These are phyloP conservation scores for Rhagonycha fulva DNA, from an alignment of 2,888 invertebrate species.

Conservation along the genomic window DNA sequence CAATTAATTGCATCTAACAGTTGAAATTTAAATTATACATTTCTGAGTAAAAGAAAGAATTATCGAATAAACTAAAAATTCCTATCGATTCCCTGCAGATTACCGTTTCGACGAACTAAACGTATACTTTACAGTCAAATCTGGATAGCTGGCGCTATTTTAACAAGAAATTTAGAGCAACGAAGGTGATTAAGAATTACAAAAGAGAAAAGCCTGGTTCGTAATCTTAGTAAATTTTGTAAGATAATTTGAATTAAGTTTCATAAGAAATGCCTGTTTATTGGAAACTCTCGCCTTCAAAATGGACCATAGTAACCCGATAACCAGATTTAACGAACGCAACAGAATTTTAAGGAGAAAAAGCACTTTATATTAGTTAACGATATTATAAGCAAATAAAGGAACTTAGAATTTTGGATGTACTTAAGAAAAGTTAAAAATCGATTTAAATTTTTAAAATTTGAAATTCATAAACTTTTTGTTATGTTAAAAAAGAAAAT, in stretches of 20 bases:
- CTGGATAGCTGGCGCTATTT: not conserved
- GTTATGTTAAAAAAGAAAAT: not conserved
- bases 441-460: not conserved
- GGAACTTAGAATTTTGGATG: not conserved
- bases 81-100: too few species aligned
- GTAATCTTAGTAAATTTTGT: not conserved
- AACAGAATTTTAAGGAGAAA: not conserved
- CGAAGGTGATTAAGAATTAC: too few species aligned
- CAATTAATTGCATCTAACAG: too few species aligned
- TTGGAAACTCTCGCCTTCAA: not conserved
- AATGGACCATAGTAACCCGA: not conserved
- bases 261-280: not conserved
- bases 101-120: too few species aligned
- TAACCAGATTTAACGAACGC: not conserved
- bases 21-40: too few species aligned
- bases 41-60: too few species aligned
- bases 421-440: not conserved
- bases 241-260: not conserved
- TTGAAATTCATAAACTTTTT: not conserved
- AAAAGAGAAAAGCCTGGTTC: too few species aligned
- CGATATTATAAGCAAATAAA: not conserved
- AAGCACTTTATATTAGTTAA: not conserved
- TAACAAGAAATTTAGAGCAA: not conserved
- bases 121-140: not conserved
- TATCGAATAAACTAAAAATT: too few species aligned